Base-by-base conservation (phyloP, 1,140 invertebrate genomes). In the Zelostemma sp. region DNA sequence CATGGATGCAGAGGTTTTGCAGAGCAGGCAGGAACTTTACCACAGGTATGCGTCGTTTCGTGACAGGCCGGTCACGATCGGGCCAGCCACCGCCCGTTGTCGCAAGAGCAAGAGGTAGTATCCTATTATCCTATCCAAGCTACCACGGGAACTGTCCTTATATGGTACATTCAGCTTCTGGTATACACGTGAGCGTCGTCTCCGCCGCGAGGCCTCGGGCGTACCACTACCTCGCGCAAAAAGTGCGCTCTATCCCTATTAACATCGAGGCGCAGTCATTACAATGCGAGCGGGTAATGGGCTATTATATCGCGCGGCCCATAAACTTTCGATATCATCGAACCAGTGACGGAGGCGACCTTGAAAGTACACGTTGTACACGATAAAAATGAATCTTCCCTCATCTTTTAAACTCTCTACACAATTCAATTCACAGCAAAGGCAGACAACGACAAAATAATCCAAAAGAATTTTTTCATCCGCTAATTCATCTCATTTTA, bases 111-210 rank as follows among this genome's bases (percentile, higher is more conserved):
- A 51, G 57, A 74, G 68, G 72, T 68, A 75, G 76, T 72, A 77
- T 79, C 77, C 76, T 80, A 81, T 81, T 81, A 81, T 81, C 77
- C 78, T 80, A 79, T 75, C 76, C 77, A 56, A 68, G 74, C 54
- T 62, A 73, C 64, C 69, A 64, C 72, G 67, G 66, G 74, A 77
- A 80, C 73, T 64, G 63, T 50, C 80, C 80, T 80, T 81, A 80
- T 81, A 81, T 78, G 80, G 80, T 67, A 66, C 33, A n/a, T 35
- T 9, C 33, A 35, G 33, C 33, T 35, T 35, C 33, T 35, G 33
- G 21, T 25, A 8, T 25, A 25, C 33, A 28, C 25, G 8, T 4
- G 25, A 4, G 25, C 25, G 1, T 35, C 21, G 21, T 25, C 21
- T 8, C 21, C 63, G 72, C 47, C 58, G 28, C 5, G 48, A 48